Percentiles rank a stretch among this genome's conserved stretches.
These are phyloP conservation scores for Ceratosolen fusciceps DNA, from an alignment of 1,140 invertebrate species.

Conservation along the genomic window DNA sequence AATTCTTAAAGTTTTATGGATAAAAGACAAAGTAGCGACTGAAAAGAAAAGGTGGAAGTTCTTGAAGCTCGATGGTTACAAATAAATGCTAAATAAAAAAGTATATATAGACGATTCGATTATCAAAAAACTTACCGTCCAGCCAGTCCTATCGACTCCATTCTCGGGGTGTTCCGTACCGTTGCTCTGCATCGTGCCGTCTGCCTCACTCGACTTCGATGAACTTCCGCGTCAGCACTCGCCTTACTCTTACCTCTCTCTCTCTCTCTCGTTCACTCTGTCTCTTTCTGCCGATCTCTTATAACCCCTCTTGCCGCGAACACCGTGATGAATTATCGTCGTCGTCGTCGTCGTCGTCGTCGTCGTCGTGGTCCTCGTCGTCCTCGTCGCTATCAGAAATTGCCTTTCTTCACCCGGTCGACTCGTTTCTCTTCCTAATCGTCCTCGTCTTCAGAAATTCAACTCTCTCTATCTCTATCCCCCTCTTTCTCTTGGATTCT, in stretches of 20 bases:
- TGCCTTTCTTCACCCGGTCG: slow-evolving; percentile 20
- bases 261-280: slow-evolving; percentile 12
- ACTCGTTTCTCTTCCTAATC: slow-evolving; percentile 17
- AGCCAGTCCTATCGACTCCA: slow-evolving; percentile 65
- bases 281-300: not conserved
- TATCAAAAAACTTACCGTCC: slow-evolving; percentile 59
- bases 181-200: slow-evolving; percentile 67
- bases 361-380: slow-evolving; percentile 13
- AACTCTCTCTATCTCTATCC: not conserved
- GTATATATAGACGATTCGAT: not conserved
- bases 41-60: not conserved
- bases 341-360: not conserved
- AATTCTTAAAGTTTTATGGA: not conserved
- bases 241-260: slow-evolving; percentile 6
- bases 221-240: slow-evolving; percentile 25
- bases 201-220: slow-evolving; percentile 32
- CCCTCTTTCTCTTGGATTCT: not conserved
- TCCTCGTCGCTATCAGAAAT: slow-evolving; percentile 27
- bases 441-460: not conserved
- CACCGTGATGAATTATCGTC: slow-evolving; percentile 21
- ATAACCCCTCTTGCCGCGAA: too few species aligned
- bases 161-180: slow-evolving; percentile 66
- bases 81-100: not conserved
- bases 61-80: too few species aligned
- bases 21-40: not conserved